phyloP scores from a whole-genome alignment of 2,113 vertebrate species.

The Phyllopteryx taeniolatus region DNA sequence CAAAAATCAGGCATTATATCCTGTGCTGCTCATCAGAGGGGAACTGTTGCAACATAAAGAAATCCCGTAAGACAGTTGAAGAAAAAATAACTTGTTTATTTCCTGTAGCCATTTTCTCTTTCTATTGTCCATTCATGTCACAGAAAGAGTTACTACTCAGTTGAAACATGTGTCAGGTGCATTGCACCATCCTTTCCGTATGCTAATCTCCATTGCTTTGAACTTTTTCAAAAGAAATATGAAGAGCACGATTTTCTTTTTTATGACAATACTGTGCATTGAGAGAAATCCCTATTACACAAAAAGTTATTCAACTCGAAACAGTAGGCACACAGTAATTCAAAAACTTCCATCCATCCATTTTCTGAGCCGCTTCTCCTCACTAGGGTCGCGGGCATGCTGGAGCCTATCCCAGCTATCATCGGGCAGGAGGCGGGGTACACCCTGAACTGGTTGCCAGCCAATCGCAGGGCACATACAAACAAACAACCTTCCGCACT shows the following conservation, averaged over 20 bases:
- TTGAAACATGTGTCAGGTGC: constrained; percentile 69
- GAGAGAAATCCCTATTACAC: constrained; percentile 52
- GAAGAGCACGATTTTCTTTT: constrained; percentile 63
- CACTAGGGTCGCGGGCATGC: no score
- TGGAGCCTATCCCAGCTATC: no score
- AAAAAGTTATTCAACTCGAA: constrained; percentile 35
- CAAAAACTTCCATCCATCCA: no score
- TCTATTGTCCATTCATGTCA: constrained; percentile 54
- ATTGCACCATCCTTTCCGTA: constrained; percentile 71
- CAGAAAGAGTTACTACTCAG: constrained; percentile 47
- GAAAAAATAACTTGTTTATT: constrained; percentile 20
- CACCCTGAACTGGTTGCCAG: no score
- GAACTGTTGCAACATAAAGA: constrained; percentile 41
- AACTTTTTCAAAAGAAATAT: constrained; percentile 71
- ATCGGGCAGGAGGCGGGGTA: no score
- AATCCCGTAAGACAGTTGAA: neutral
- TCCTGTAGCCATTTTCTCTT: constrained; percentile 46
- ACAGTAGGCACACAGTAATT: constrained; percentile 13
- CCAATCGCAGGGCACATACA: no score
- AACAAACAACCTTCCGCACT: no score
- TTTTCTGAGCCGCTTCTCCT: no score
- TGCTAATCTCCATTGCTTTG: constrained; percentile 67
- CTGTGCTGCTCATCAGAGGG: constrained; percentile 29
- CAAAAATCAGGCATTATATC: constrained; percentile 3
- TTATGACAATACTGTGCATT: constrained; percentile 59